These are phyloP conservation scores for Asobara japonica DNA, from an alignment of 1,140 invertebrate species.

Conservation along the genomic window DNA sequence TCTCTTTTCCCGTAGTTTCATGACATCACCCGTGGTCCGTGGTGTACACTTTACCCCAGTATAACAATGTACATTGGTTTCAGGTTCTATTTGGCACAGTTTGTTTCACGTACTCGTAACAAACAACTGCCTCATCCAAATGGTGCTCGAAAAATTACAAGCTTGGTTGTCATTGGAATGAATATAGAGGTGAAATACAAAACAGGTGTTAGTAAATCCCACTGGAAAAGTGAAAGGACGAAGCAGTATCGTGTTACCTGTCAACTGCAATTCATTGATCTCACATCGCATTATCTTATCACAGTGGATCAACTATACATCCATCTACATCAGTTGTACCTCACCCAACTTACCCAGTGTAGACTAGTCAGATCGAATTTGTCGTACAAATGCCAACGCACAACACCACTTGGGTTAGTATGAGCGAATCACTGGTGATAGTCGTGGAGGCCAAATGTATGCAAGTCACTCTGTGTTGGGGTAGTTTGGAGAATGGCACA, in stretches of 20 bases:
- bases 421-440: background rate
- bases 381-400: constrained; percentile 13
- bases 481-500: background rate
- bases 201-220: too few relatives aligned
- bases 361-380: constrained; percentile 13
- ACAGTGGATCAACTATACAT: background rate
- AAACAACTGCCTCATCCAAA: background rate
- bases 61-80: background rate
- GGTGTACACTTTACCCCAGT: background rate
- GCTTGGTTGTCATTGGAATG: too few relatives aligned
- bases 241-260: background rate
- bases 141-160: too few relatives aligned
- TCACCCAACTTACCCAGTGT: background rate
- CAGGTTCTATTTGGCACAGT: background rate
- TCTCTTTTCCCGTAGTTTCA: background rate
- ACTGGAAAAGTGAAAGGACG: too few relatives aligned
- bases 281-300: constrained; percentile 6
- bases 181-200: too few relatives aligned
- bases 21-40: background rate
- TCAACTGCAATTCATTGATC: constrained; percentile 11
- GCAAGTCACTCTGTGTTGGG: constrained; percentile 1
- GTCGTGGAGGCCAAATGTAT: background rate
- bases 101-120: background rate
- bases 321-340: too few relatives aligned
- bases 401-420: background rate